Base-by-base conservation (phyloP, 2,888 invertebrate genomes). In the Leptopilina myrica region DNA sequence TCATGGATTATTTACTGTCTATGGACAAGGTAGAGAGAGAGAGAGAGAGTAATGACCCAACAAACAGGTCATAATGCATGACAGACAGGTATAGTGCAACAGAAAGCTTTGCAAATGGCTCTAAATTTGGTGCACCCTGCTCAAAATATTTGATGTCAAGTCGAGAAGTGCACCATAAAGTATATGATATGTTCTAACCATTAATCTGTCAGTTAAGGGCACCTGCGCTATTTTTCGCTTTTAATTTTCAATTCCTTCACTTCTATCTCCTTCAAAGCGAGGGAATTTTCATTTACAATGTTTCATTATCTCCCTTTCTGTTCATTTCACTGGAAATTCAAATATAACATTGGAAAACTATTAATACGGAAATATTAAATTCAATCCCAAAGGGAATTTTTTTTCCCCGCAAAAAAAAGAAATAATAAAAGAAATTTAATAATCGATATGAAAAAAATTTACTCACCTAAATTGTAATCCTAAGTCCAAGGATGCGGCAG, bases 141-240 rank as follows among this genome's bases (percentile, higher is more conserved):
- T 67, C 66, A 67, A 67, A 67, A 46, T 67, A 67, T 67, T 67
- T 67, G 12, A 67, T 69, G 67, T 69, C 64, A 73, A n/a, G 76
- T 69, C 26, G 40, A 26, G 11, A 15, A 26, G 11, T 14, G 56
- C 56, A 56, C 33, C 20, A 43, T 43, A 43, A 6, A 43, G 43
- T 43, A 8, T 43, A 43, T 43, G 43, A 43, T 43, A 43, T 67
- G 67, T 46, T 40, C 5, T 46, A 67, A 67, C n/a, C 33, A 49
- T 67, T 67, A 20, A 11, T 15, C 43, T 67, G 40, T 67, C 67
- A 67, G 67, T 49, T 67, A 14, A 15, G 43, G 12, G 43, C 46
- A 49, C 46, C 33, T 65, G 8, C 65, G n/a, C n/a, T 40, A 40
- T 65, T 65, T 65, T 40, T 65, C 40, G 64, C 14, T 2, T 65